A percentile compares a stretch with the other conserved stretches of the same genome.
Conservation (phyloP, 2,888 invertebrate species). For the Cerceris ruficornis region DNA sequence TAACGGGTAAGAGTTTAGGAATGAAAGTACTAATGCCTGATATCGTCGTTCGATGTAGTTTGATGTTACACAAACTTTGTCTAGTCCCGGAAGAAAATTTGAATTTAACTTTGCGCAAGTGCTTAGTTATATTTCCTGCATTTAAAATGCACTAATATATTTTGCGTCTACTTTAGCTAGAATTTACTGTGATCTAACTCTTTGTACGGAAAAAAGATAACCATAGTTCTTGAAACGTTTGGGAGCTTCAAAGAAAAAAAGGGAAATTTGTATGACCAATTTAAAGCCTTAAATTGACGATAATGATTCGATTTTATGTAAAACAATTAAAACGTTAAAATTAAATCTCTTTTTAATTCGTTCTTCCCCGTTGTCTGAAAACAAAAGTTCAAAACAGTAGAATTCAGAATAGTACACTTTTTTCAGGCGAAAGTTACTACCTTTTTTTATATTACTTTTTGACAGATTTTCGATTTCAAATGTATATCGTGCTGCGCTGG, state of each 20-base stretch:
- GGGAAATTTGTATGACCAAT: conserved; percentile 52
- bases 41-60: conserved; percentile 45
- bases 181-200: conserved; percentile 58
- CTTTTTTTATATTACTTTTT: too few species aligned
- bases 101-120: conserved; percentile 40
- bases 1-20: conserved; percentile 61
- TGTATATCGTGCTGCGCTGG: background rate
- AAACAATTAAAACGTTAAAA: conserved; percentile 55
- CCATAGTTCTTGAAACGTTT: conserved; percentile 42
- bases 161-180: conserved; percentile 55
- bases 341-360: conserved; percentile 19
- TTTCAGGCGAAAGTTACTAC: too few species aligned
- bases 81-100: conserved; percentile 51
- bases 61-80: conserved; percentile 46
- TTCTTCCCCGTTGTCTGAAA: conserved; percentile 21
- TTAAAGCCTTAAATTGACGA: conserved; percentile 52
- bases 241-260: conserved; percentile 36
- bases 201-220: conserved; percentile 51
- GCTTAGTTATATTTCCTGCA: conserved; percentile 43
- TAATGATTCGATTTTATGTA: conserved; percentile 53
- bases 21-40: conserved; percentile 62
- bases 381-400: conserved; percentile 41
- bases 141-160: conserved; percentile 52
- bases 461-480: background rate
- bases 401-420: conserved; percentile 1